A percentile compares a stretch with the other conserved stretches of the same genome.
phyloP scores from a whole-genome alignment of 2,888 invertebrate genomes.

The Allacma fusca region DNA sequence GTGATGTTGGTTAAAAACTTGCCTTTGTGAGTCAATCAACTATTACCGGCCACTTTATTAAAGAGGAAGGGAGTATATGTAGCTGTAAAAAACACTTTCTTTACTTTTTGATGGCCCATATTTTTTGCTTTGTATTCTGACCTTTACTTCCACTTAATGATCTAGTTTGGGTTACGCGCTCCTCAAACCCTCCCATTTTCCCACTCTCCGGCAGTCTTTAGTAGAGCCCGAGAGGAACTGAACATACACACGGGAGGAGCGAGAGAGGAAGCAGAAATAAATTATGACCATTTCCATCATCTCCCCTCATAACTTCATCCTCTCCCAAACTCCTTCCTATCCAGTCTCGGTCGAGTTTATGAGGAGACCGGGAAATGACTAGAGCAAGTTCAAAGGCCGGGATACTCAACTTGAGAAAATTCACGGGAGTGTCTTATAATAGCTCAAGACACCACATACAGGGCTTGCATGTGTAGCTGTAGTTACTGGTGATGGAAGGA shows the following conservation, averaged over 20 bases:
- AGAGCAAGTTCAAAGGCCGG: not conserved
- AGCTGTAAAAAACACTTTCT: conserved; percentile 8
- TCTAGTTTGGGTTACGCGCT: not conserved
- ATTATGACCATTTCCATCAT: conserved; percentile 3
- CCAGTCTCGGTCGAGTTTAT: too few relatives aligned
- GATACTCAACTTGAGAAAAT: not conserved
- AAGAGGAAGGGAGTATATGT: not conserved
- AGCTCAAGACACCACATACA: not conserved
- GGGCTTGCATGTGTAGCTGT: not conserved
- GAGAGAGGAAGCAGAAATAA: not conserved
- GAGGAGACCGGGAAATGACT: not conserved
- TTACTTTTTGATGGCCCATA: conserved; percentile 3
- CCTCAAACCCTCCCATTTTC: not conserved
- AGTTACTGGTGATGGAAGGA: not conserved
- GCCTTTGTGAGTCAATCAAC: conserved; percentile 26
- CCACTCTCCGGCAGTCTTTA: too few relatives aligned
- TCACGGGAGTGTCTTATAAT: not conserved
- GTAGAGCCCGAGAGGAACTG: too few relatives aligned
- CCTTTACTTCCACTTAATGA: not conserved
- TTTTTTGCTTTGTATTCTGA: conserved; percentile 16
- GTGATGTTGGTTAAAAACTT: conserved; percentile 22
- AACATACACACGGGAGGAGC: not conserved
- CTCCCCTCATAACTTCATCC: not conserved
- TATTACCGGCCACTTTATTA: conserved; percentile 20
- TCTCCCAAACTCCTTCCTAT: too few relatives aligned